Evolutionary conservation across 2,797 vertebrate genomes (phyloP), one percentile per base, ranked within the genome.

Genomic region (Urocyon cinereoargenteus): DNA sequence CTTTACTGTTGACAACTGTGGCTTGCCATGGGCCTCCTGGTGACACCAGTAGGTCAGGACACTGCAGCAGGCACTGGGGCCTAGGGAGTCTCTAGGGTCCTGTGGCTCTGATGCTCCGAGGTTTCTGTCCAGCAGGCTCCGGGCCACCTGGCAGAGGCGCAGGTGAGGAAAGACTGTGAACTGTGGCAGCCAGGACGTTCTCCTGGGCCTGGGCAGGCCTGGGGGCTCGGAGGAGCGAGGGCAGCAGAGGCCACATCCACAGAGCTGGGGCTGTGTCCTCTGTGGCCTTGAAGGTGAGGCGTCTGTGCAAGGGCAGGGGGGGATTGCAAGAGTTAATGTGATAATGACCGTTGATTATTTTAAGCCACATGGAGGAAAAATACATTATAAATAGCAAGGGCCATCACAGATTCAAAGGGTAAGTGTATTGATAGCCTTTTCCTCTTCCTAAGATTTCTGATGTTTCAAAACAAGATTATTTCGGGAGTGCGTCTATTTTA

Each of bases 391-490:
- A 98, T 98, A 98, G 98, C 95, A 90, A 97, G 79, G 90, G 70
- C 66, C 97, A 19, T 77, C 85, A 61, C 55, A 59, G 96, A 97
- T 91, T 98, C 97, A 98, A 98, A 98, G 97, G 98, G 97, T 98
- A 98, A 98, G 97, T 95, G 72, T 97, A 97, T 90, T 97, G 98
- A 97, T 97, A 97, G 98, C 97, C 85, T 97, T 97, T 98, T 97
- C 96, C 96, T 97, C 97, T 98, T 98, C 97, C 97, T 98, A 97
- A 98, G 96, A 98, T 98, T 98, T 98, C 97, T 95, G 97, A 95
- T 96, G 94, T 97, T 97, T 97, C 98, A 98, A 98, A 98, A 98
- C 98, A 98, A 98, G 97, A 98, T 98, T 98, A 98, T 98, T 98
- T 98, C 28, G 77, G 98, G 98, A 97, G 86, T 4, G 15, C 81